Percentiles rank a stretch among this genome's conserved stretches.
phyloP scores from a whole-genome alignment of 2,113 vertebrate genomes.

The Dicentrarchus labrax region DNA sequence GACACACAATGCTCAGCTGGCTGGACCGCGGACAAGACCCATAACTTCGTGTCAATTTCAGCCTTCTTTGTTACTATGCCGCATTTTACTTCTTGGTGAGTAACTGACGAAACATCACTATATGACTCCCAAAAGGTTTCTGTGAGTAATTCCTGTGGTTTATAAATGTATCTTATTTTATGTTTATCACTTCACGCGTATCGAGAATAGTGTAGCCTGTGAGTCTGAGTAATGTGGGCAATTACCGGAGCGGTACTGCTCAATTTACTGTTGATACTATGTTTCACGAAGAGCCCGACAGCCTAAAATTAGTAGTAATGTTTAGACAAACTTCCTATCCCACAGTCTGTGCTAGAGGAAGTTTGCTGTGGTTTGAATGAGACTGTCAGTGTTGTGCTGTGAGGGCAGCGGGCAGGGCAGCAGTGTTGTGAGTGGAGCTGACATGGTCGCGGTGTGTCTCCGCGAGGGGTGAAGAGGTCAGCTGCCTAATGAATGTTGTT shows the following conservation, averaged over 20 bases:
- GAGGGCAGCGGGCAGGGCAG: neutral
- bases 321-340: constrained; percentile 23
- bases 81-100: constrained; percentile 66
- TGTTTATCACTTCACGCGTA: neutral
- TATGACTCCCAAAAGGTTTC: neutral
- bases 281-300: neutral
- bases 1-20: constrained; percentile 68
- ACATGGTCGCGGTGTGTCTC: constrained; percentile 51
- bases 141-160: neutral
- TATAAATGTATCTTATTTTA: neutral
- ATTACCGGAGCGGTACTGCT: accelerated
- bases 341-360: constrained; percentile 16
- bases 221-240: neutral
- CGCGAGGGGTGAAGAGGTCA: constrained; percentile 73
- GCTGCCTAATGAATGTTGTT: constrained; percentile 72
- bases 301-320: neutral
- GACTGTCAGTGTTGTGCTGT: constrained; percentile 5
- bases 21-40: constrained; percentile 20
- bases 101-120: constrained; percentile 10
- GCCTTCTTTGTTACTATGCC: constrained; percentile 44
- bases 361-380: constrained; percentile 33
- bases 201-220: too few species aligned
- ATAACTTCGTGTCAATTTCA: constrained; percentile 37
- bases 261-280: neutral
- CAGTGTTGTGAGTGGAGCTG: constrained; percentile 67